A percentile compares a stretch with the other conserved stretches of the same genome.
Evolutionary conservation across 2,888 invertebrate species (phyloP).

Genomic region (Oscheius sp.): DNA sequence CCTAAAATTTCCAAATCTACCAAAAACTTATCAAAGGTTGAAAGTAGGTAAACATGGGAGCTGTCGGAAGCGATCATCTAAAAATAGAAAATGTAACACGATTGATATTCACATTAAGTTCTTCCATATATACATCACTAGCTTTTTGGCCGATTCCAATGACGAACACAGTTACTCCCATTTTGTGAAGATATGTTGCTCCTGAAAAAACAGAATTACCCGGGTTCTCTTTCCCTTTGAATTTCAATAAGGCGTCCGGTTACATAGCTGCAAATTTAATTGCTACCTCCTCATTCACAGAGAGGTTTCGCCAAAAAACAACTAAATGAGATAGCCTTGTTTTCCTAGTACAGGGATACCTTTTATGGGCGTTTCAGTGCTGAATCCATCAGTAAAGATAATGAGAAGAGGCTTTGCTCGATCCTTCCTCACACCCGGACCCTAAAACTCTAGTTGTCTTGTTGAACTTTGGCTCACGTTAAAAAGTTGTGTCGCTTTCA

Average conservation of each 20-base stretch:
- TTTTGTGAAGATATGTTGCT: slow-evolving; percentile 33
- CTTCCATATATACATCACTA: slow-evolving; percentile 37
- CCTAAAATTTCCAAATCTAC: slow-evolving; percentile 17
- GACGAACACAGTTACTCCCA: slow-evolving; percentile 37
- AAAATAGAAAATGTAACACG: neutral
- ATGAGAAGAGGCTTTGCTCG: slow-evolving; percentile 33
- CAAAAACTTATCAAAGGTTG: slow-evolving; percentile 10
- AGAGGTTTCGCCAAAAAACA: too few relatives aligned
- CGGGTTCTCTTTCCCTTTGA: neutral
- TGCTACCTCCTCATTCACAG: too few relatives aligned
- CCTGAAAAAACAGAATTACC: slow-evolving; percentile 25
- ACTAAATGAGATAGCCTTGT: too few relatives aligned
- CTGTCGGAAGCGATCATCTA: slow-evolving; percentile 21
- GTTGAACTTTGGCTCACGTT: neutral
- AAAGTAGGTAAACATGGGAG: slow-evolving; percentile 5
- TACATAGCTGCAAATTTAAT: too few relatives aligned
- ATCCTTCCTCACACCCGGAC: slow-evolving; percentile 7
- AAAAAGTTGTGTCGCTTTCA: slow-evolving; percentile 34
- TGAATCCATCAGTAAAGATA: slow-evolving; percentile 47
- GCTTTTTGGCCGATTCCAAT: slow-evolving; percentile 37
- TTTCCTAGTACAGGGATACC: slow-evolving; percentile 21
- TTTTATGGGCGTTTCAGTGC: slow-evolving; percentile 40
- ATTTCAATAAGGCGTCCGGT: too few relatives aligned
- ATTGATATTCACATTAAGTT: slow-evolving; percentile 28
- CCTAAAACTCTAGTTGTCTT: slow-evolving; percentile 3